Evolutionary conservation across 2,888 invertebrate species (phyloP).

Genomic region (Polydrusus cervinus): DNA sequence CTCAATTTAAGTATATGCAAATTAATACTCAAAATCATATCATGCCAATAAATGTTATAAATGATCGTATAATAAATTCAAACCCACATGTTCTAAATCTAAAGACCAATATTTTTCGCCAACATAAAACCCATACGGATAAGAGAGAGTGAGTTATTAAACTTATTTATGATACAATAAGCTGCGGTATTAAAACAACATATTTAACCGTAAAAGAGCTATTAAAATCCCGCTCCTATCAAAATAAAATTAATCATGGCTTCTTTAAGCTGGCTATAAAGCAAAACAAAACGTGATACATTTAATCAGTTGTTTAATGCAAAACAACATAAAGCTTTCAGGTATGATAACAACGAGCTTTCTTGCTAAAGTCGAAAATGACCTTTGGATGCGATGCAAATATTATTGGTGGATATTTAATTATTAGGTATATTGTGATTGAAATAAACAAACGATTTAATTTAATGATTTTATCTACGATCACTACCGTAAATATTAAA

Average conservation of each 20-base stretch:
- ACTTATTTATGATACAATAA: conserved; percentile 41
- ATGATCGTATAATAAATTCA: conserved; percentile 2
- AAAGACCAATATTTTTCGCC: conserved; percentile 28
- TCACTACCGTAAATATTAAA: too few species aligned
- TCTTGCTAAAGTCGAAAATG: conserved; percentile 43
- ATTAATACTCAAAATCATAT: neutral
- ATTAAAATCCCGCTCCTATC: conserved; percentile 69
- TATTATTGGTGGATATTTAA: conserved; percentile 27
- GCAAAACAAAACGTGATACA: conserved; percentile 66
- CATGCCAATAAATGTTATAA: conserved; percentile 8
- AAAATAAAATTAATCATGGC: conserved; percentile 66
- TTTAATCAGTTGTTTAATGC: conserved; percentile 69
- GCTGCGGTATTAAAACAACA: conserved; percentile 66
- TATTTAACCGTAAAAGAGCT: conserved; percentile 68
- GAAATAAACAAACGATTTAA: neutral
- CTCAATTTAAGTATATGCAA: neutral
- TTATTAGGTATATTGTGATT: neutral
- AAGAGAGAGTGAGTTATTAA: conserved; percentile 43
- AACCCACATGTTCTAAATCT: conserved; percentile 21
- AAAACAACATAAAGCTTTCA: conserved; percentile 71
- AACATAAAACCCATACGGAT: conserved; percentile 18
- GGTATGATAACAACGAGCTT: conserved; percentile 60
- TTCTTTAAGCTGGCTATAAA: conserved; percentile 65
- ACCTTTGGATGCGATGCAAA: conserved; percentile 26
- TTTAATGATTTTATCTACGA: too few species aligned